Evolutionary conservation across 2,797 vertebrate species (phyloP), one percentile per base, ranked within the genome.

Genomic region (Nyctalus aviator): DNA sequence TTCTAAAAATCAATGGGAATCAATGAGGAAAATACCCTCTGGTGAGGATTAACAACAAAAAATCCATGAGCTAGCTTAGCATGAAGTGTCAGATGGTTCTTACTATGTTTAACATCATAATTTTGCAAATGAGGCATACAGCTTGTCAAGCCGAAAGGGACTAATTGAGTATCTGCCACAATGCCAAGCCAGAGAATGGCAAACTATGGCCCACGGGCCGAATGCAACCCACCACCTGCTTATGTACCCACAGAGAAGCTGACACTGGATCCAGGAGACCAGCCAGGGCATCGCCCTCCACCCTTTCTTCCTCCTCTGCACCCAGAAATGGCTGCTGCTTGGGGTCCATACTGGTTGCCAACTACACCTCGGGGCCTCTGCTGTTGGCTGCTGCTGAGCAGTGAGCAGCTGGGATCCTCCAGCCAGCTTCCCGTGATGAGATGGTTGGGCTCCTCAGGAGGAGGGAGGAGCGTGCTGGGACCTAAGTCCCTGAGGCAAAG

Each of bases 71-170:
- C 92, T 97, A 91, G 55, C 76, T 91, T 84, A 94, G 93, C 88
- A 84, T 96, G 6, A 25, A 41, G 7, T 53, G 0, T 37, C 87
- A 68, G 85, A 95, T 95, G 94, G 89, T 91, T 97, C 92, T 95
- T 90, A 87, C 93, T 95, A 50, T 41, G 95, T 97, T 97, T 90
- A 85, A 88, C 87, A 86, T 32, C 27, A 0, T 97, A 78, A 94
- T 95, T 97, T 97, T 75, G 89, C 94, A 96, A 96, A 96, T 93
- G 97, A 96, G 93, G 93, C 64, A 14, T 0, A 11, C 46, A 53
- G 53, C 83, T 88, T 85, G 84, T 78, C 84, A 88, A 96, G 86
- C 46, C 55, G 57, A 95, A 84, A 55, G 91, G 4, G 75, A 76
- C 79, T 88, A 94, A 97, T 53, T 35, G 41, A 71, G 30, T 50